Evolutionary conservation across 1,140 invertebrate genomes (phyloP).

Genomic region (Arion vulgaris): DNA sequence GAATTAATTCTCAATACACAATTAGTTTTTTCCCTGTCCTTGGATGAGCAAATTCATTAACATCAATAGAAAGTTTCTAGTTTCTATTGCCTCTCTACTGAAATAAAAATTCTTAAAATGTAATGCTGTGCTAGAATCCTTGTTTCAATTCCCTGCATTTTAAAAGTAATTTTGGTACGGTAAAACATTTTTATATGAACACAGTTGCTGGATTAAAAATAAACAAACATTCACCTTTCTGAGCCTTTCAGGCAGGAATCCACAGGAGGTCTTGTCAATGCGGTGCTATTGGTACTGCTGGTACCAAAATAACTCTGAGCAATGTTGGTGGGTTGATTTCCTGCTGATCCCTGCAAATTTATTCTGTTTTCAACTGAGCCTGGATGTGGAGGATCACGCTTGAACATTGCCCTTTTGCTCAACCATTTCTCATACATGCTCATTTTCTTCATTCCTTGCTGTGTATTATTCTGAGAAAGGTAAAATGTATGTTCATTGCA

Average conservation of each 20-base stretch:
- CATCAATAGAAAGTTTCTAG: too few species aligned
- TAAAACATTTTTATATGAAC: too few species aligned
- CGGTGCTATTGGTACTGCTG: background rate
- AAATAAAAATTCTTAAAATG: too few species aligned
- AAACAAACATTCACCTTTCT: background rate
- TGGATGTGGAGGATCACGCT: background rate
- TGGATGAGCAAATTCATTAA: too few species aligned
- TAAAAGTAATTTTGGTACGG: too few species aligned
- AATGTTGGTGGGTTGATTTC: background rate
- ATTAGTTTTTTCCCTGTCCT: too few species aligned
- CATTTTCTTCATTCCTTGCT: background rate
- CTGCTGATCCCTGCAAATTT: background rate
- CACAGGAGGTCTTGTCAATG: background rate
- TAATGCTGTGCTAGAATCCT: too few species aligned
- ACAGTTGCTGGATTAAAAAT: background rate
- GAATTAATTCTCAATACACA: too few species aligned
- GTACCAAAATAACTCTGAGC: background rate
- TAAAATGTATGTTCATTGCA: background rate
- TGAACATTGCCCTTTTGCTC: constrained; percentile 17
- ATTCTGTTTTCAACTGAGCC: background rate
- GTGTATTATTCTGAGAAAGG: background rate
- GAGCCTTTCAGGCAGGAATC: background rate
- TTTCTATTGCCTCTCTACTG: too few species aligned
- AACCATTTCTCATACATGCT: constrained; percentile 39
- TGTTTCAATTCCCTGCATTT: too few species aligned